Percentiles rank a stretch among this genome's conserved stretches.
Conservation (phyloP, 2,113 vertebrate genomes). For the Dinomys branickii region DNA sequence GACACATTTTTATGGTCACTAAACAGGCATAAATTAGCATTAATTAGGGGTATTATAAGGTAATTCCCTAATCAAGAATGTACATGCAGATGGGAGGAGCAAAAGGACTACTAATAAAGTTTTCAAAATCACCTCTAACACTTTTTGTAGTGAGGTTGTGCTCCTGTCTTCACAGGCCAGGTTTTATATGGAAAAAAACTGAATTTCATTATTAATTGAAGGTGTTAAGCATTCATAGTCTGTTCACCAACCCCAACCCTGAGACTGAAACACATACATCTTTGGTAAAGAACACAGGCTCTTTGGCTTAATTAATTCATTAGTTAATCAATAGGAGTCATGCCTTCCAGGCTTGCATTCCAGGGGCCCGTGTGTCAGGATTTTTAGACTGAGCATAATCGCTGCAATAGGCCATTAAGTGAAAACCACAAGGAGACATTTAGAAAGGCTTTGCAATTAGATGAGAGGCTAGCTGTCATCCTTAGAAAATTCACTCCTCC, state of each 20-base stretch:
- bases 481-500: slow-evolving; percentile 25
- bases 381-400: slow-evolving; percentile 61
- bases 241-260: background rate
- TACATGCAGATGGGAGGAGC: slow-evolving; percentile 48
- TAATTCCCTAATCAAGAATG: slow-evolving; percentile 76
- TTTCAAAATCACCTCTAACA: slow-evolving; percentile 75
- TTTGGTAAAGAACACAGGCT: slow-evolving; percentile 54
- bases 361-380: slow-evolving; percentile 7
- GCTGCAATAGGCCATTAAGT: slow-evolving; percentile 59
- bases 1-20: slow-evolving; percentile 85
- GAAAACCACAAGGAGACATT: slow-evolving; percentile 60
- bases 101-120: slow-evolving; percentile 57
- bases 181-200: background rate
- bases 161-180: background rate
- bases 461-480: slow-evolving; percentile 2
- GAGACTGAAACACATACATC: slow-evolving; percentile 21
- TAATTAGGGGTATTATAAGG: slow-evolving; percentile 75
- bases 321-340: slow-evolving; percentile 67
- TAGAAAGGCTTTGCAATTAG: slow-evolving; percentile 70
- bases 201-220: background rate
- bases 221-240: background rate
- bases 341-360: slow-evolving; percentile 62
- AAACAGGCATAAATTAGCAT: slow-evolving; percentile 84
- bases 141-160: background rate
- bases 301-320: slow-evolving; percentile 69